Base-by-base conservation (phyloP, 2,888 invertebrate species). In the Hirtodrosophila cameraria region DNA sequence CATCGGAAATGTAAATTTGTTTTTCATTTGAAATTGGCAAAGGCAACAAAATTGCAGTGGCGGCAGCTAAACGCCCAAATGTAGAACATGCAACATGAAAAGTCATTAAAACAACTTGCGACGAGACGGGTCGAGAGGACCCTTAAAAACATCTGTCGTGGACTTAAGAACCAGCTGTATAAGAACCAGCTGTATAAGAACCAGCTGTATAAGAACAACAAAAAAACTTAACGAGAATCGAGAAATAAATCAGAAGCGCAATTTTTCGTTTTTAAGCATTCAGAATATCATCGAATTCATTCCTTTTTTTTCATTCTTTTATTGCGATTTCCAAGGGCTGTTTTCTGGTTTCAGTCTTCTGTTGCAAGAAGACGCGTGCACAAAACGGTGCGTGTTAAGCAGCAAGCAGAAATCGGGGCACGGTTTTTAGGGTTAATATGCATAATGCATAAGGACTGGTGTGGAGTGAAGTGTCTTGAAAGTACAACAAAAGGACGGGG, bases 351-450 rank as follows among this genome's bases (percentile, higher is more conserved):
- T 11, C 3, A 7, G 5, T 15, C 27, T 15, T 8, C 6, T 25
- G 18, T 27, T 3, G 20, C 25, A 31, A 36, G 16, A 45, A 18
- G 50, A 50, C 36, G 58, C 46, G 50, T 58, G 46, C 48, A 49
- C 64, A 48, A n/a, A 61, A 33, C 60, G 80, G 80, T 83, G 80
- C 80, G 80, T 80, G 83, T 72, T 83, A 63, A 48, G 63, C 43
- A 61, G 27, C 53, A 45, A 53, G 7, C 46, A 53, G 43, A 74
- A 80, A 83, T 80, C 74, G 79, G 68, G 57, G 43, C 72, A 68
- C 63, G 68, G 64, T 61, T 60, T 68, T 61, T 57, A 43, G 64
- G 64, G 58, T 61, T 64, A 61, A 59, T 68, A 67, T 54, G 66
- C 52, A 60, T 45, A 33, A 38, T 39, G 42, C 23, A 42, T 55